These are phyloP conservation scores for Gallinago stenura DNA, from an alignment of 2,797 vertebrate genomes.

Conservation along the genomic window DNA sequence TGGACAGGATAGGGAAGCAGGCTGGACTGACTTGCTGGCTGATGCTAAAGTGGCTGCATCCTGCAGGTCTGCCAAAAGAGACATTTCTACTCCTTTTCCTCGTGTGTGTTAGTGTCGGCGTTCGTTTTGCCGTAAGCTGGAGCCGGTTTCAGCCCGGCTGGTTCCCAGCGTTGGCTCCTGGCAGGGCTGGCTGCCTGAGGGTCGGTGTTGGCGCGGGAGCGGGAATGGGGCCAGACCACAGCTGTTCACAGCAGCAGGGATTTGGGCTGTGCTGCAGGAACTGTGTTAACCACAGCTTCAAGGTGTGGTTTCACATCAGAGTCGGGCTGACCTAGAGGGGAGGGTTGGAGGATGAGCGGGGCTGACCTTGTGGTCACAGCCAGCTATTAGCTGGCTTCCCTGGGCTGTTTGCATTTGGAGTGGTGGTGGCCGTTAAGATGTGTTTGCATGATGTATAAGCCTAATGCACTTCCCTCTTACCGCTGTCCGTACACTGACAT, in stretches of 20 bases:
- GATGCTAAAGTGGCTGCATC: background rate
- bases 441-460: background rate
- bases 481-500: background rate
- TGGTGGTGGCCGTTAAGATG: background rate
- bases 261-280: background rate
- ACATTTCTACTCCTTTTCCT: background rate
- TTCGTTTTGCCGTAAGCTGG: background rate
- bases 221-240: background rate
- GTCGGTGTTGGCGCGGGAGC: background rate
- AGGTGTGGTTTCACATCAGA: background rate
- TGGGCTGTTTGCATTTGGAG: background rate
- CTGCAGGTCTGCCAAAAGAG: background rate
- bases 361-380: background rate
- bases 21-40: background rate
- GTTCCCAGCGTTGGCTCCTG: background rate
- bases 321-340: background rate
- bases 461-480: background rate
- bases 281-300: background rate
- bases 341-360: background rate
- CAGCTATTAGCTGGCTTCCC: background rate
- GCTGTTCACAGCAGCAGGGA: background rate
- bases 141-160: background rate
- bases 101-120: background rate
- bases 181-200: background rate
- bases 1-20: background rate